phyloP scores from a whole-genome alignment of 2,888 invertebrate genomes.

The Frankliniella intonsa region DNA sequence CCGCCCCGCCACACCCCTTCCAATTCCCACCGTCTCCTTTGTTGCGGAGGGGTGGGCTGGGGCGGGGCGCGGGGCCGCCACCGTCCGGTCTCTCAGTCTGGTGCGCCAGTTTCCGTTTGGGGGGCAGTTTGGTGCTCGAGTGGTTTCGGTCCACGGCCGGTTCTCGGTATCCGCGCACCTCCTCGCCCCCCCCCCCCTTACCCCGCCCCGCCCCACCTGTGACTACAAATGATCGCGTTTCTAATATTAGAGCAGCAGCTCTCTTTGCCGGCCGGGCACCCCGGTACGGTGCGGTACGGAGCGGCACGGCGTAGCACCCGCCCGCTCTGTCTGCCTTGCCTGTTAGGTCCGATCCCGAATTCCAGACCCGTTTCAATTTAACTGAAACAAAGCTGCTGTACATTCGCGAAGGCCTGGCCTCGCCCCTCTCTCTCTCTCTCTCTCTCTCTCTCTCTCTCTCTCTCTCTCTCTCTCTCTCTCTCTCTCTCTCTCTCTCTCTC shows the following conservation, averaged over 20 bases:
- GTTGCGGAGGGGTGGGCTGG: neutral
- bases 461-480: neutral
- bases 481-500: neutral
- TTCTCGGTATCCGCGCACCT: neutral
- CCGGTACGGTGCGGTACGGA: neutral
- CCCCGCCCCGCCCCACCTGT: neutral
- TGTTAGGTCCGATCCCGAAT: neutral
- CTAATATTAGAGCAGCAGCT: neutral
- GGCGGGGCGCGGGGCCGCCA: neutral
- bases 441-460: neutral
- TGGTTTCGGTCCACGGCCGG: neutral
- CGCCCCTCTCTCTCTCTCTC: neutral
- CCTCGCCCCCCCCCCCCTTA: neutral
- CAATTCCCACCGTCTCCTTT: neutral
- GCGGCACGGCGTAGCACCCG: neutral
- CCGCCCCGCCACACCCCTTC: neutral
- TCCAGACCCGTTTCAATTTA: neutral
- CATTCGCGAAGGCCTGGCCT: neutral
- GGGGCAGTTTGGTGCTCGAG: neutral
- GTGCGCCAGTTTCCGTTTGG: neutral
- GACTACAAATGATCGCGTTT: conserved; percentile 5
- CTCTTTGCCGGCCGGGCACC: neutral
- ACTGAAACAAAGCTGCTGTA: conserved; percentile 9
- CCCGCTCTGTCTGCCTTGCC: neutral
- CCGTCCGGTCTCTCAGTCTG: neutral